Conservation (phyloP, 2,113 vertebrate species). For the Pterocles gutturalis region DNA sequence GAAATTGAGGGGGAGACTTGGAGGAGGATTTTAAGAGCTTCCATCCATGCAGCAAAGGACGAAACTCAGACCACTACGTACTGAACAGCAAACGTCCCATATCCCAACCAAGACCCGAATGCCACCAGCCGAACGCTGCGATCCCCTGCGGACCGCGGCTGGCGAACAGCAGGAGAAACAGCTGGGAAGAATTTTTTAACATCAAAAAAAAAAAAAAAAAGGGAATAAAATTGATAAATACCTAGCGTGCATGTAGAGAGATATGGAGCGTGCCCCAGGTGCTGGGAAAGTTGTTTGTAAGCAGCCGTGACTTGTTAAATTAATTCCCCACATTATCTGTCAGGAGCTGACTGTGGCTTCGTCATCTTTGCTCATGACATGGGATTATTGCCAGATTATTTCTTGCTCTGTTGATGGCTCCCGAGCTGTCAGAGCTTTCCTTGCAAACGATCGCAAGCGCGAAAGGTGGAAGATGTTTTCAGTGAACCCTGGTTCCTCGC, state of each 20-base stretch:
- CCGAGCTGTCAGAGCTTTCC: not conserved
- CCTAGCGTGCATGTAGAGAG: not conserved
- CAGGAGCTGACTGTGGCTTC: not conserved
- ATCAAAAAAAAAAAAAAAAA: not conserved
- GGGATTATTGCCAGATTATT: not conserved
- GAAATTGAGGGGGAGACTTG: not conserved
- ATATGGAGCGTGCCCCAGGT: not conserved
- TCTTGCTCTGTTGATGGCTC: not conserved
- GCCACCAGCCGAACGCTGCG: not conserved
- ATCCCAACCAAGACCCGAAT: not conserved
- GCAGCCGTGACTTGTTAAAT: not conserved
- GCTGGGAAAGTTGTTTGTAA: not conserved
- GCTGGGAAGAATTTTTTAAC: not conserved
- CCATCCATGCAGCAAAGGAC: not conserved
- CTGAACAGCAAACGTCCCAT: not conserved
- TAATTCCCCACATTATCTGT: not conserved
- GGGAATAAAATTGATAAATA: not conserved
- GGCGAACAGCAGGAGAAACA: not conserved
- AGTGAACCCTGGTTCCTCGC: not conserved
- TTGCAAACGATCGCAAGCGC: rapidly evolving
- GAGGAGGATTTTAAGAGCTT: not conserved
- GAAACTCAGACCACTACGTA: not conserved
- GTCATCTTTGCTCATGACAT: not conserved
- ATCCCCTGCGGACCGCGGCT: not conserved
- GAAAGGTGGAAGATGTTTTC: not conserved